Base-by-base conservation (phyloP, 2,888 invertebrate genomes). In the Eilema depressum region DNA sequence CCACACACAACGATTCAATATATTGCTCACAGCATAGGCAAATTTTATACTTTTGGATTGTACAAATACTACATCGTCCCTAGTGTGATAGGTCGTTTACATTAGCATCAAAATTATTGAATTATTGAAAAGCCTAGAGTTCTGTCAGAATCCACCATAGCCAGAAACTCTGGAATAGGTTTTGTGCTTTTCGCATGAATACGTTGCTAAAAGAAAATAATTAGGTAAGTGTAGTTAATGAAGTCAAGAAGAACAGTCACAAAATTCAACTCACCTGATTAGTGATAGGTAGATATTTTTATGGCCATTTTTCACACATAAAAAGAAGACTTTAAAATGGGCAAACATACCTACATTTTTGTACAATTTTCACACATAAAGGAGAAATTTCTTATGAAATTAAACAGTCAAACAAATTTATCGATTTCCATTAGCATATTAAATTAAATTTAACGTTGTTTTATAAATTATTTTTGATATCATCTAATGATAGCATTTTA, bases 381-480 rank as follows among this genome's bases (percentile, higher is more conserved):
- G 10, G 53, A 53, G 53, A 47, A 41, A 41, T 47, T 47, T 47
- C 47, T 20, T 20, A 20, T 47, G 20, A 47, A 47, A 53, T n/a
- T n/a, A 53, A 8, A 20, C 53, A n/a, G n/a, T 53, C 20, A n/a
- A 20, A 20, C n/a, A 53, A 53, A 53, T 53, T 53, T n/a, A 53
- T 53, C n/a, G 20, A 53, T 10, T 53, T 0, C 53, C n/a, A 53
- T 53, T 53, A 53, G n/a, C 53, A 53, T 53, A 53, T n/a, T 53
- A 53, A n/a, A 53, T 53, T 53, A 53, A 53, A 53, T 53, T 53
- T 53, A 53, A 53, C 53, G 53, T 53, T 53, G 47, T 47, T 33
- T 28, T 28, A 23, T 62, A 63, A 37, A n/a, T 28, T 23, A 63
- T 33, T n/a, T 25, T n/a, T 53, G 53, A 53, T 53, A 53, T 53